Evolutionary conservation across 2,888 invertebrate genomes (phyloP).

Genomic region (Zaprionus lineosus): DNA sequence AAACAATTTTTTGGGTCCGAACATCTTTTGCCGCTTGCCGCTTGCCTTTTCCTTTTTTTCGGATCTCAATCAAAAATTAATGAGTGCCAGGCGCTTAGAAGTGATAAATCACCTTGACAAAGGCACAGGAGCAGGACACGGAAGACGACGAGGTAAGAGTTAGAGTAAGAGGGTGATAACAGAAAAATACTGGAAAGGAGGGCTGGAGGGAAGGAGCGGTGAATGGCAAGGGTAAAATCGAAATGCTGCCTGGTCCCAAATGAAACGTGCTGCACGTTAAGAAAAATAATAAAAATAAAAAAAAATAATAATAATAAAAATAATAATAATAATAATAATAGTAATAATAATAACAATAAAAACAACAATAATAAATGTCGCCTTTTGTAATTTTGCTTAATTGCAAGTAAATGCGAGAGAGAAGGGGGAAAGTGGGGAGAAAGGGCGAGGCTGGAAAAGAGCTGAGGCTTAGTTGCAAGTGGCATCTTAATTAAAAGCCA

Average conservation of each 20-base stretch:
- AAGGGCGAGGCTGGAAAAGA: not conserved
- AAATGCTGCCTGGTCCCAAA: constrained; percentile 23
- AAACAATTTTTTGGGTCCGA: constrained; percentile 38
- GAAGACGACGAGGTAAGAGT: constrained; percentile 3
- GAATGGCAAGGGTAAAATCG: not conserved
- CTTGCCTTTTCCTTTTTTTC: constrained; percentile 65
- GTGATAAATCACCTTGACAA: constrained; percentile 79
- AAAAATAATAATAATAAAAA: constrained; percentile 27
- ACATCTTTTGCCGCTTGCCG: constrained; percentile 60
- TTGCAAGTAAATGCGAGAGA: constrained; percentile 30
- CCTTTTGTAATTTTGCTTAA: constrained; percentile 68
- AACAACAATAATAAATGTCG: constrained; percentile 76
- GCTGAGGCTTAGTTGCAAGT: constrained; percentile 30
- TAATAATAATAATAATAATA: constrained; percentile 41
- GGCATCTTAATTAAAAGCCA: constrained; percentile 49
- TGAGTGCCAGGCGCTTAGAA: constrained; percentile 79
- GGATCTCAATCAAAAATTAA: constrained; percentile 80
- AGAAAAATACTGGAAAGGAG: not conserved
- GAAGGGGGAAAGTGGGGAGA: too few relatives aligned
- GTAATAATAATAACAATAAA: constrained; percentile 13
- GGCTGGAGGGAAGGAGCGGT: not conserved
- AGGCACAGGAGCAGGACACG: constrained; percentile 46
- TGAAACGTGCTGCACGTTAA: constrained; percentile 34
- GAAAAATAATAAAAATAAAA: constrained; percentile 37
- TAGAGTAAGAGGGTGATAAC: not conserved